Conservation (phyloP, 2,797 vertebrate species). For the Sebastes ruberrimus region DNA sequence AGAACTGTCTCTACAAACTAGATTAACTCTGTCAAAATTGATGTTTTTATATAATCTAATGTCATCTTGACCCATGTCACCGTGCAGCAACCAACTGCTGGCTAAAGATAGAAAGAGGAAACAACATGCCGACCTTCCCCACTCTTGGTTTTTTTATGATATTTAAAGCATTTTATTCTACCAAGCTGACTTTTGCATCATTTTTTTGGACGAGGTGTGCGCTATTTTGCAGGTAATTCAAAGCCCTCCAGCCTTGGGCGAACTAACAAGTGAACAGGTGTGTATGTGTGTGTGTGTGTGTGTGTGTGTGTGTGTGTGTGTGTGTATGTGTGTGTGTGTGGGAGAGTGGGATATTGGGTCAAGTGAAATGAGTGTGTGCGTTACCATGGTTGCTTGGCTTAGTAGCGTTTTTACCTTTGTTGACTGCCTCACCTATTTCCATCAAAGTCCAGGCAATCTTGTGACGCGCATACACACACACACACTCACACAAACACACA, state of each 20-base stretch:
- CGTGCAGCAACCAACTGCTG: neutral
- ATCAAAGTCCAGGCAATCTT: slow-evolving; percentile 48
- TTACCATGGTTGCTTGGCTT: slow-evolving; percentile 74
- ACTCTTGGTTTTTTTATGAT: neutral
- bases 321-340: slow-evolving; percentile 38
- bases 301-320: slow-evolving; percentile 48
- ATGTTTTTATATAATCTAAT: neutral
- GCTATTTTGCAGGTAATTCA: slow-evolving; percentile 34
- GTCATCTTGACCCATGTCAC: slow-evolving; percentile 45
- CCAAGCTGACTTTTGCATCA: neutral
- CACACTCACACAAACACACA: neutral
- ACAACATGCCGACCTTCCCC: neutral
- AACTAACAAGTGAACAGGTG: slow-evolving; percentile 51
- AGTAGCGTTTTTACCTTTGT: slow-evolving; percentile 66
- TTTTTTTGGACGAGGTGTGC: neutral
- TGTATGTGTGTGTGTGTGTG: slow-evolving; percentile 51
- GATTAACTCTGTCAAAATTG: neutral
- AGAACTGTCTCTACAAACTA: neutral
- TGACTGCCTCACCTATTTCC: slow-evolving; percentile 57
- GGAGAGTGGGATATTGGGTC: slow-evolving; percentile 59
- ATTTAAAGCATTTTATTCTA: neutral
- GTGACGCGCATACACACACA: slow-evolving; percentile 23
- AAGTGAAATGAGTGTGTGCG: slow-evolving; percentile 62
- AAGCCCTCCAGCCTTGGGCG: slow-evolving; percentile 33
- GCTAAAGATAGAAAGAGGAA: slow-evolving; percentile 32